Conservation (phyloP, 2,888 invertebrate genomes). For the Drosophila mimica region DNA sequence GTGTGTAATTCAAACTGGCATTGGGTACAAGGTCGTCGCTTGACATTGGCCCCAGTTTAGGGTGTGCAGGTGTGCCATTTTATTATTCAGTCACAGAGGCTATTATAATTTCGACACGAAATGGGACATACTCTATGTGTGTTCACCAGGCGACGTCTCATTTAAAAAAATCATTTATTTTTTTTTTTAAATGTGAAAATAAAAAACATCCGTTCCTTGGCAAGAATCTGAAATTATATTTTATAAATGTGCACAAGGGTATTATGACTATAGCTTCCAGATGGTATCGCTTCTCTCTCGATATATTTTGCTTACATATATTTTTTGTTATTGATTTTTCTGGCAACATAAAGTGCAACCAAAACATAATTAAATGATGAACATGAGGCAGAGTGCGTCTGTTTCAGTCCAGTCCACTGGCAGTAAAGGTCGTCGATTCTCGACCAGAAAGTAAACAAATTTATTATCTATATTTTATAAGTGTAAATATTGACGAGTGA, state of each 20-base stretch:
- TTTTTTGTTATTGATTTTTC: slow-evolving; percentile 39
- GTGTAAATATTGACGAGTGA: not conserved
- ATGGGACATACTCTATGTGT: not conserved
- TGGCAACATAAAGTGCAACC: slow-evolving; percentile 17
- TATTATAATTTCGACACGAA: not conserved
- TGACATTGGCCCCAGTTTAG: slow-evolving; percentile 61
- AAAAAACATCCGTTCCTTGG: not conserved
- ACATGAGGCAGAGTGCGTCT: slow-evolving; percentile 23
- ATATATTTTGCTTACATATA: not conserved
- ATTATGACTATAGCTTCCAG: not conserved
- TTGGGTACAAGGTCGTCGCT: slow-evolving; percentile 67
- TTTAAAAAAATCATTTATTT: not conserved
- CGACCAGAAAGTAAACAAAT: slow-evolving; percentile 9
- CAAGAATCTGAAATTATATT: not conserved
- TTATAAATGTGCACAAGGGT: not conserved
- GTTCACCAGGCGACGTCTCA: not conserved
- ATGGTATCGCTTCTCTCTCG: not conserved
- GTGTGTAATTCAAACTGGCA: slow-evolving; percentile 41
- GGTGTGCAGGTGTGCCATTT: slow-evolving; percentile 48
- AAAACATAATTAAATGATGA: slow-evolving; percentile 35
- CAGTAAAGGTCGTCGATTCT: slow-evolving; percentile 21
- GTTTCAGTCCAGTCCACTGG: slow-evolving; percentile 12
- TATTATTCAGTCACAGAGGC: slow-evolving; percentile 15
- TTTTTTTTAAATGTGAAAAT: not conserved
- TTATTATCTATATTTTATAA: not conserved